Evolutionary conservation across 2,888 invertebrate species (phyloP).

Genomic region (Trichopria drosophilae): DNA sequence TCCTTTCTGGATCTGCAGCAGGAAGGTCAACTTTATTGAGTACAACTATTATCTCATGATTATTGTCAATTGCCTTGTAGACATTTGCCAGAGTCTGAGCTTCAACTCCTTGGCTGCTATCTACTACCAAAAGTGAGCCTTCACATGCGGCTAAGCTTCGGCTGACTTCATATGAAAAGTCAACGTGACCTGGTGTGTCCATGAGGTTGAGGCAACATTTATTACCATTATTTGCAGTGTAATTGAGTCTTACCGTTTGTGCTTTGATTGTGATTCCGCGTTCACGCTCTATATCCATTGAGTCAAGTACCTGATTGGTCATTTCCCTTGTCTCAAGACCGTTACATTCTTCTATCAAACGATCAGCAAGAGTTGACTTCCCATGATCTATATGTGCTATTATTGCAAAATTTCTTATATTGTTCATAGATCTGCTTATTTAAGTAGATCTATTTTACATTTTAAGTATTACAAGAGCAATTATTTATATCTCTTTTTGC

Average conservation of each 20-base stretch:
- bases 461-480: slow-evolving; percentile 26
- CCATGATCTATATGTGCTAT: slow-evolving; percentile 32
- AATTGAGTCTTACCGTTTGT: slow-evolving; percentile 14
- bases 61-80: slow-evolving; percentile 36
- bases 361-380: slow-evolving; percentile 28
- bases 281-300: slow-evolving; percentile 15
- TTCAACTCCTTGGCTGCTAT: slow-evolving; percentile 36
- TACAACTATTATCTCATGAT: slow-evolving; percentile 33
- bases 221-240: slow-evolving; percentile 16
- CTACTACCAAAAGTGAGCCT: slow-evolving; percentile 36
- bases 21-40: slow-evolving; percentile 40
- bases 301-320: slow-evolving; percentile 11
- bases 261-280: slow-evolving; percentile 22
- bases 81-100: slow-evolving; percentile 39
- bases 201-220: slow-evolving; percentile 33
- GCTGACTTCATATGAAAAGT: slow-evolving; percentile 37
- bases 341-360: slow-evolving; percentile 23
- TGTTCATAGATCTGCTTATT: slow-evolving; percentile 24
- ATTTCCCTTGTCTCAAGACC: slow-evolving; percentile 26
- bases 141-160: slow-evolving; percentile 35
- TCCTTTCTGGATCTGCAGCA: slow-evolving; percentile 28
- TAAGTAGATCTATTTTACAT: slow-evolving; percentile 24
- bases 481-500: too few relatives aligned
- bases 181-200: slow-evolving; percentile 39
- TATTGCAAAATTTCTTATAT: slow-evolving; percentile 27